A percentile compares a stretch with the other conserved stretches of the same genome.
Evolutionary conservation across 2,888 invertebrate genomes (phyloP).

Genomic region (Lycaena phlaeas): DNA sequence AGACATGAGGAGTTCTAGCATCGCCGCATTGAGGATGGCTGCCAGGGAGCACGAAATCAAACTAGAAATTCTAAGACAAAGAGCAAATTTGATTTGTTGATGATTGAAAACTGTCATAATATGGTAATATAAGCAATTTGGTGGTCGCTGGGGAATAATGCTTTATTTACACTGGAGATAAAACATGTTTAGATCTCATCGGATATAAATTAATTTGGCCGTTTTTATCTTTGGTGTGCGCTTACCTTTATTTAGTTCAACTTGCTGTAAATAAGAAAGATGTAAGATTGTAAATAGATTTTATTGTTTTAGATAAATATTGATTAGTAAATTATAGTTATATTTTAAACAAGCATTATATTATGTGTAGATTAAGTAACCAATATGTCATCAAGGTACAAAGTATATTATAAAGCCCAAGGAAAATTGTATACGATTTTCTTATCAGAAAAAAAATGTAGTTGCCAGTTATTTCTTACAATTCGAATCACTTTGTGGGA

Average conservation of each 20-base stretch:
- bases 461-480: too few species aligned
- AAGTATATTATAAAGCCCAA: too few species aligned
- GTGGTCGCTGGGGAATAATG: too few species aligned
- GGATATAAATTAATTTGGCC: background rate
- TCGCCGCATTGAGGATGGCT: conserved; percentile 87
- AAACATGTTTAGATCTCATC: background rate
- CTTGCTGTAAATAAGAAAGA: background rate
- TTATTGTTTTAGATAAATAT: background rate
- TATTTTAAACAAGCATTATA: background rate
- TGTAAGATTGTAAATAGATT: conserved; percentile 6
- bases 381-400: too few species aligned
- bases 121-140: background rate
- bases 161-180: background rate
- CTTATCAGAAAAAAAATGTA: too few species aligned
- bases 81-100: conserved; percentile 66
- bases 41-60: conserved; percentile 92
- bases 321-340: conserved; percentile 10
- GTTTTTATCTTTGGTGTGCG: background rate
- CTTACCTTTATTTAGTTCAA: background rate
- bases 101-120: conserved; percentile 8
- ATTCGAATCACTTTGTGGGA: too few species aligned
- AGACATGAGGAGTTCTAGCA: conserved; percentile 89
- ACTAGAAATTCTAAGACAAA: conserved; percentile 82
- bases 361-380: too few species aligned
- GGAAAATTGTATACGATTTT: too few species aligned